Base-by-base conservation (phyloP, 2,113 vertebrate genomes). In the Phylloscopus trochilus region DNA sequence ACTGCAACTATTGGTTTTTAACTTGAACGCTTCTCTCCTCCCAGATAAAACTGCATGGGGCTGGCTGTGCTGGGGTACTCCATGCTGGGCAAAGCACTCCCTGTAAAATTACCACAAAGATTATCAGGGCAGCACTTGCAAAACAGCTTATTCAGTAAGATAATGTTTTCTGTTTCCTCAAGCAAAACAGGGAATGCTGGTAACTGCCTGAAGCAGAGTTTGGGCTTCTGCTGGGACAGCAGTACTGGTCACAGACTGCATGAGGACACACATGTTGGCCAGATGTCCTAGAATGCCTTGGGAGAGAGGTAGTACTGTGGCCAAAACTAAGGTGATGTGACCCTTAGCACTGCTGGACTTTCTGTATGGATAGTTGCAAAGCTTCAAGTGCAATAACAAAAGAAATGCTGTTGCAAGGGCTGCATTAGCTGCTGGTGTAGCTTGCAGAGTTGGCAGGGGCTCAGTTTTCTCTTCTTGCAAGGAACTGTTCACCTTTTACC, bases 211-310 rank as follows among this genome's bases (percentile, higher is more conserved):
- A 75, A 74, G 28, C 7, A 63, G 49, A 53, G 26, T 2, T 15
- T 53, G 59, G 22, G 31, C 59, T 90, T 86, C 76, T 88, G 44
- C 67, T 43, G 37, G 7, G 46, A 3, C 17, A 31, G 53, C 21
- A 51, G 31, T 2, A 1, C 41, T 47, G 67, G 55, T 44, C n/a
- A 27, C 46, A 51, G 15, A 3, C 44, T 52, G 17, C 53, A 44
- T 17, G n/a, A 60, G 24, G n/a, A 21, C 14, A 35, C 12, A 21
- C 8, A 0, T 0, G 2, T 52, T 68, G 79, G n/a, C 59, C 31
- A 43, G 28, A 30, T 74, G 52, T 35, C 51, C 35, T 41, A 28
- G 41, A 2, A 1, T 6, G 1, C 49, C 33, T 51, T 52, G 56
- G 35, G 21, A 63, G 18, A 31, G 15, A 43, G 24, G 33, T 11